A percentile compares a stretch with the other conserved stretches of the same genome.
Evolutionary conservation across 2,888 invertebrate genomes (phyloP).

Genomic region (Sminthurides aquaticus): DNA sequence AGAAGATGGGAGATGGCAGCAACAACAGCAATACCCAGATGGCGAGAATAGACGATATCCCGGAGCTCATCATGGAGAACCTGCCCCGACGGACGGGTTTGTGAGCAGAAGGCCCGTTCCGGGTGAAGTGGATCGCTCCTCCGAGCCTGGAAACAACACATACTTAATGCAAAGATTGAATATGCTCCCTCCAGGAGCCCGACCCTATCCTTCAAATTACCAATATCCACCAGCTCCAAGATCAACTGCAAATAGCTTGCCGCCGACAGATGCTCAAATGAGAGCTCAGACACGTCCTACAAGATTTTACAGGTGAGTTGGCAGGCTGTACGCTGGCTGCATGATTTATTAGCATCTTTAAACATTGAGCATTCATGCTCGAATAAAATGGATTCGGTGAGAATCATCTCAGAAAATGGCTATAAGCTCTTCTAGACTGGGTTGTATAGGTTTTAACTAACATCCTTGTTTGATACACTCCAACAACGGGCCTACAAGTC

Average conservation of each 20-base stretch:
- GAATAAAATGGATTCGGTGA: too few relatives aligned
- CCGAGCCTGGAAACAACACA: slow-evolving; percentile 22
- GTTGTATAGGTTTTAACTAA: too few relatives aligned
- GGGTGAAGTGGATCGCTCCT: slow-evolving; percentile 12
- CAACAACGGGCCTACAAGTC: too few relatives aligned
- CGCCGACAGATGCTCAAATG: slow-evolving; percentile 18
- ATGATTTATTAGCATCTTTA: neutral
- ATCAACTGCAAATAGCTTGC: slow-evolving; percentile 18
- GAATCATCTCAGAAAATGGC: too few relatives aligned
- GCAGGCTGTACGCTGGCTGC: neutral
- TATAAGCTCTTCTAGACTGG: too few relatives aligned
- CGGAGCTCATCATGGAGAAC: too few relatives aligned
- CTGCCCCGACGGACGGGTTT: slow-evolving; percentile 15
- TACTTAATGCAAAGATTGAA: slow-evolving; percentile 24
- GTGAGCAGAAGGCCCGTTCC: slow-evolving; percentile 14
- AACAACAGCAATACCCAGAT: slow-evolving; percentile 14
- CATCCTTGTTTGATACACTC: too few relatives aligned
- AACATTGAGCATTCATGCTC: too few relatives aligned
- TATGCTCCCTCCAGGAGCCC: slow-evolving; percentile 20
- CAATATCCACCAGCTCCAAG: slow-evolving; percentile 11
- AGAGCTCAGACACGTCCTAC: slow-evolving; percentile 19
- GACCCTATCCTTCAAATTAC: slow-evolving; percentile 15
- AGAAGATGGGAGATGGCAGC: slow-evolving; percentile 38
- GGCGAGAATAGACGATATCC: neutral
- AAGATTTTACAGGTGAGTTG: slow-evolving; percentile 17